A percentile compares a stretch with the other conserved stretches of the same genome.
These are phyloP conservation scores for Drosophila falleni DNA, from an alignment of 2,888 invertebrate genomes.

Conservation along the genomic window DNA sequence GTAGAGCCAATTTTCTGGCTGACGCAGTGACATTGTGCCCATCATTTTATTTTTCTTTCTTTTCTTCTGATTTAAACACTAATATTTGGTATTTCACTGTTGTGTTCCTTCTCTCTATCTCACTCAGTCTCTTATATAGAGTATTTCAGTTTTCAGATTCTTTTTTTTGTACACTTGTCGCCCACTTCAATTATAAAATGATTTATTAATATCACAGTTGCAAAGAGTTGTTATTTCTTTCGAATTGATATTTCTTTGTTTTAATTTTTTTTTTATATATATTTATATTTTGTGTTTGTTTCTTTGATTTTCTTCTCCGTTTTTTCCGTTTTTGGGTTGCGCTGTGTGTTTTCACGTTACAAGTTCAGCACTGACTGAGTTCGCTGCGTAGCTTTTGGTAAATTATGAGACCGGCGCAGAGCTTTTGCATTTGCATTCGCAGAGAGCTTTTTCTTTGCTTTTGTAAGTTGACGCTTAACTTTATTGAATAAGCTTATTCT, in stretches of 20 bases:
- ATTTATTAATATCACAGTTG: slow-evolving; percentile 27
- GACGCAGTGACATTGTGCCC: slow-evolving; percentile 85
- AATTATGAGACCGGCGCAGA: slow-evolving; percentile 79
- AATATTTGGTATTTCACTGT: slow-evolving; percentile 27
- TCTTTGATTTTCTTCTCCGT: slow-evolving; percentile 35
- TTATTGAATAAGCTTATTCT: slow-evolving; percentile 10
- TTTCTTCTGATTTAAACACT: slow-evolving; percentile 28
- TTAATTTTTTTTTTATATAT: not conserved
- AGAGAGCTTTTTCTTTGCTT: slow-evolving; percentile 39
- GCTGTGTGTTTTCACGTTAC: slow-evolving; percentile 67
- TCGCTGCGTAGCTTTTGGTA: slow-evolving; percentile 64
- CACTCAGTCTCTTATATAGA: slow-evolving; percentile 5
- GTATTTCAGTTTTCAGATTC: not conserved
- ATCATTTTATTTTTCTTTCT: slow-evolving; percentile 70
- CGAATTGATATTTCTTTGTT: slow-evolving; percentile 1
- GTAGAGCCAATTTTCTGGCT: slow-evolving; percentile 88
- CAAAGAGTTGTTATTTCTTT: not conserved
- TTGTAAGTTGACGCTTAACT: slow-evolving; percentile 16
- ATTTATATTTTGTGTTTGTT: slow-evolving; percentile 12
- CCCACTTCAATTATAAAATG: not conserved
- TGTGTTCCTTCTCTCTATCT: slow-evolving; percentile 1
- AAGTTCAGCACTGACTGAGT: slow-evolving; percentile 83
- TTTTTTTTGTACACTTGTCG: slow-evolving; percentile 14
- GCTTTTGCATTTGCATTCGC: slow-evolving; percentile 64
- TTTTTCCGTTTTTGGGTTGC: slow-evolving; percentile 29